A percentile compares a stretch with the other conserved stretches of the same genome.
These are phyloP conservation scores for Tyto alba DNA, from an alignment of 2,113 vertebrate genomes.

Conservation along the genomic window DNA sequence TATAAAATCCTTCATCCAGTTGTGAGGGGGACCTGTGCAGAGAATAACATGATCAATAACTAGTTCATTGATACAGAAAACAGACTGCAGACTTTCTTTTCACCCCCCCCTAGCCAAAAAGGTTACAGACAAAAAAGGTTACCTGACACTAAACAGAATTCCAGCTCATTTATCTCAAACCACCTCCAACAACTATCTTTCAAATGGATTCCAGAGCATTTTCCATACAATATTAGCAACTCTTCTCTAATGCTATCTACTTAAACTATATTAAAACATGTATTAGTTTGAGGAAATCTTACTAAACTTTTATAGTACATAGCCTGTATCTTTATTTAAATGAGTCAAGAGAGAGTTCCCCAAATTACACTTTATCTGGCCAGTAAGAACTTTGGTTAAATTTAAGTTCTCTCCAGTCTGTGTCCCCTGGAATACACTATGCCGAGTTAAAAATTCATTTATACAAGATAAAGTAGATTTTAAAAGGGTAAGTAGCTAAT, in stretches of 20 bases:
- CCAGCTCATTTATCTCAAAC: not conserved
- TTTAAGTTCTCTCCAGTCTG: not conserved
- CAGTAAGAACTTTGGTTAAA: not conserved
- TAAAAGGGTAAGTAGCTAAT: not conserved
- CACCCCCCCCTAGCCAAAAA: rapidly evolving
- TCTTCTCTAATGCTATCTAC: not conserved
- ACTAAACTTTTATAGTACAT: not conserved
- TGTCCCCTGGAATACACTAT: not conserved
- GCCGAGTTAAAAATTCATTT: not conserved
- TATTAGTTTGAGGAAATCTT: not conserved
- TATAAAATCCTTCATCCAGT: conserved; percentile 98
- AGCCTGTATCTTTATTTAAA: not conserved
- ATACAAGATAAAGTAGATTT: not conserved
- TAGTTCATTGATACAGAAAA: not conserved
- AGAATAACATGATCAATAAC: conserved; percentile 14
- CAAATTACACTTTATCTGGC: not conserved
- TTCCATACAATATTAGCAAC: not conserved
- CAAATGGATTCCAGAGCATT: not conserved
- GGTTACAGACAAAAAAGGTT: no score
- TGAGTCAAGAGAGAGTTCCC: not conserved
- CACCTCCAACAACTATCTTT: not conserved
- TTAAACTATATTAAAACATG: not conserved
- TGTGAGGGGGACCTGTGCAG: conserved; percentile 88
- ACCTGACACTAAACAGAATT: not conserved
- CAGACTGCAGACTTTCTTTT: not conserved